Evolutionary conservation across 2,888 invertebrate genomes (phyloP).

Genomic region (Amiota communis): DNA sequence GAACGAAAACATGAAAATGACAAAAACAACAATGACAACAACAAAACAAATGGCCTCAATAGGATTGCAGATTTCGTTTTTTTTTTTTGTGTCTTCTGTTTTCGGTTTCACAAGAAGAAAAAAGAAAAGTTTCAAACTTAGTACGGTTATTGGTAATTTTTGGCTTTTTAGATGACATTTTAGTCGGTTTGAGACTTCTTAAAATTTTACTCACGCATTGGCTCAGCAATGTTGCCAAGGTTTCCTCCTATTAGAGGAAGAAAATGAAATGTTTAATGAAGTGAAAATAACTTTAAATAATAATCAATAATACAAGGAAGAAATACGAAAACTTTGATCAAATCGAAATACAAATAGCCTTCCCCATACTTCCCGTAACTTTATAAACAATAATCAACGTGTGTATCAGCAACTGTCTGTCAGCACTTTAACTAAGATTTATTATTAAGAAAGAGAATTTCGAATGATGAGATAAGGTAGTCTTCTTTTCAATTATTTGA

Average conservation of each 20-base stretch:
- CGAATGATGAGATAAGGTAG: too few relatives aligned
- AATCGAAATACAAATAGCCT: neutral
- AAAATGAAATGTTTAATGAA: conserved; percentile 52
- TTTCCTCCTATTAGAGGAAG: conserved; percentile 42
- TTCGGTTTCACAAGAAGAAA: neutral
- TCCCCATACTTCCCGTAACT: too few relatives aligned
- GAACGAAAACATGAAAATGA: neutral
- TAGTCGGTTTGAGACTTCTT: neutral
- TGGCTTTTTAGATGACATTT: conserved; percentile 1
- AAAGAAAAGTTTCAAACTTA: conserved; percentile 3
- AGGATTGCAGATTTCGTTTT: neutral
- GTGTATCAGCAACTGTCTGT: too few relatives aligned
- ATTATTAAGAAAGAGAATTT: too few relatives aligned
- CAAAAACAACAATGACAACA: neutral
- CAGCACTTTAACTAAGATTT: too few relatives aligned
- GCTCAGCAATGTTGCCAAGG: conserved; percentile 31
- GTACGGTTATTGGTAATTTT: conserved; percentile 10
- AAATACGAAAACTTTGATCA: neutral
- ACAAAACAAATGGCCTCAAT: neutral
- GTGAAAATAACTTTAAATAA: conserved; percentile 42
- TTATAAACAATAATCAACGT: too few relatives aligned
- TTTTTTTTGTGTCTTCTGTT: neutral
- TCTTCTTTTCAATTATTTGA: too few relatives aligned
- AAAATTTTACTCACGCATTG: neutral
- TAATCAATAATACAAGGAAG: neutral